Evolutionary conservation across 2,797 vertebrate species (phyloP), one percentile per base, ranked within the genome.

Genomic region (Cyprinodon diabolis): DNA sequence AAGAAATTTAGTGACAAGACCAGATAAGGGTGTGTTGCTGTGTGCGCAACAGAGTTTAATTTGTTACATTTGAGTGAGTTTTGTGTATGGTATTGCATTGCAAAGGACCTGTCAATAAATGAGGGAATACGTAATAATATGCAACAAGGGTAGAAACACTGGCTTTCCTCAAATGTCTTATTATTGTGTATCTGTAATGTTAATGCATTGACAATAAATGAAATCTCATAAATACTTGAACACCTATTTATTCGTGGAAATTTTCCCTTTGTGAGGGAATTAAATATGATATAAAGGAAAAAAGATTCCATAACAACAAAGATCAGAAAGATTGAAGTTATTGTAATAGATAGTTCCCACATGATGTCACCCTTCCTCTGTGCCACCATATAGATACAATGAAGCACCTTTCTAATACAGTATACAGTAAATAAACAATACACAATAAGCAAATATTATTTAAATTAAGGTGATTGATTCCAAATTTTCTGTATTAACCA

Each of bases 101-200:
- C 58, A 68, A 54, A 69, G 25, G 40, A 58, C 40, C 62, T 65
- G 58, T 76, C 63, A 79, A 45, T 54, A 71, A 60, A 40, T 19
- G 9, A 51, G 48, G 63, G 48, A 37, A 75, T 60, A 82, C 17
- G 6, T 15, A 49, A 60, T 60, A 48, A 60, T 60, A 47, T 35
- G 48, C 68, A 83, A 80, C 74, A 58, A 63, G 12, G 15, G 65
- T 55, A n/a, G 23, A 40, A 69, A 76, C 72, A 71, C 63, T 76
- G 2, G 14, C 6, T n/a, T n/a, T 43, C 45, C 40, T 43, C 48
- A 68, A 82, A 72, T 77, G 56, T 69, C 40, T 47, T 23, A 3
- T 51, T 14, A 4, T 55, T 45, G 17, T 23, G 40, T 7, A 45
- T 23, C 3, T 1, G 3, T 14, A 43, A 21, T 65, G 45, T 13